Evolutionary conservation across 2,797 vertebrate genomes (phyloP), one percentile per base, ranked within the genome.

Genomic region (Catharus ustulatus): DNA sequence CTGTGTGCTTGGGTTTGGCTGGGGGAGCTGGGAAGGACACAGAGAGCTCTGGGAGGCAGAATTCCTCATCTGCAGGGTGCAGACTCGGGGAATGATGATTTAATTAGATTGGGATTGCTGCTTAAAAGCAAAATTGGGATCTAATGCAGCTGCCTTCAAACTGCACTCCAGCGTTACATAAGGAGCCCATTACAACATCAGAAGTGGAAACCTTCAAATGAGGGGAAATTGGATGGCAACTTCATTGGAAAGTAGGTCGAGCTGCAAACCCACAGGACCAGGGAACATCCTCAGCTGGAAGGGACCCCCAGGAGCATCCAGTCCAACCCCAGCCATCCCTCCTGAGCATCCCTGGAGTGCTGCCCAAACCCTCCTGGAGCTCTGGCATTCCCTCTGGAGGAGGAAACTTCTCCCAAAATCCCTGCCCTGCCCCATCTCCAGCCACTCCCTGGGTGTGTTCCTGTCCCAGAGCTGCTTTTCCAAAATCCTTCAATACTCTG

Each of bases 71-170:
- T 81, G 58, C 88, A 84, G 89, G 79, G 76, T 90, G 69, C 76
- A 77, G 66, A 54, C 75, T 58, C 6, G 5, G 76, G 77, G 80
- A 52, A 86, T n/a, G 69, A 91, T 91, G 88, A 81, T 87, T 95
- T 95, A 95, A 96, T 95, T 91, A 94, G 90, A 63, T 24, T 64
- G 88, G 88, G 87, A 93, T 71, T 48, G 32, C 74, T 71, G 36
- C 84, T 96, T 94, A 78, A 96, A 94, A 93, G 89, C 74, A 45
- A 84, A 84, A 84, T 69, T 82, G 77, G 81, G 94, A 63, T 71
- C 63, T 90, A 67, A 87, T 49, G 71, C 71, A 89, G 68, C 84
- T 89, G 77, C 43, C 74, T 92, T 92, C 72, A 76, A 94, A 90
- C 82, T 80, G 68, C 72, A 67, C 77, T 93, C 79, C 71, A 42